A percentile compares a stretch with the other conserved stretches of the same genome.
Evolutionary conservation across 1,140 invertebrate species (phyloP).

Genomic region (Tenebrio molitor): DNA sequence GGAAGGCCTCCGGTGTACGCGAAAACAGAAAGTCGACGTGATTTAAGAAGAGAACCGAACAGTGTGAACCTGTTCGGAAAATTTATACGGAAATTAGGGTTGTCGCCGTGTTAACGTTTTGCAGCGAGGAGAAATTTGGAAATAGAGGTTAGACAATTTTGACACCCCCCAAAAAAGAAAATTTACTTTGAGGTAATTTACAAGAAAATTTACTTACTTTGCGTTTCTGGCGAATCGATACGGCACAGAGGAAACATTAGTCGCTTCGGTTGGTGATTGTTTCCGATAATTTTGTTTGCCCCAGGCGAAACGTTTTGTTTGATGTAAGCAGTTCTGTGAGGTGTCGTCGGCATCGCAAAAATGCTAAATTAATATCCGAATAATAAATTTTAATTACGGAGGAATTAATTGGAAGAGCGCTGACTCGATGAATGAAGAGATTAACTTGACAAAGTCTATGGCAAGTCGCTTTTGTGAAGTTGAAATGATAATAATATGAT

Average conservation of each 20-base stretch:
- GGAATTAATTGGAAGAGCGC: not conserved
- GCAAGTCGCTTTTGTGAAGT: not conserved
- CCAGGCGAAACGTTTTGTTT: not conserved
- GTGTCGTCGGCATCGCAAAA: not conserved
- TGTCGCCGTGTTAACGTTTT: too few relatives aligned
- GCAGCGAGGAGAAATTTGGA: too few relatives aligned
- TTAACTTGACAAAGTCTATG: not conserved
- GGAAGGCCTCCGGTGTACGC: not conserved
- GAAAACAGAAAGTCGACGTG: too few relatives aligned
- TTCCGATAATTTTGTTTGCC: not conserved
- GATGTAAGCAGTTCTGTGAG: not conserved
- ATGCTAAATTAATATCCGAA: conserved; percentile 1
- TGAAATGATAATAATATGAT: not conserved
- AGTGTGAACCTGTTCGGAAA: conserved; percentile 43
- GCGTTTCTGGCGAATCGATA: not conserved
- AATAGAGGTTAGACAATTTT: not conserved
- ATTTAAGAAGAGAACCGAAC: not conserved
- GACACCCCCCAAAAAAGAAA: not conserved
- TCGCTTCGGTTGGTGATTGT: not conserved
- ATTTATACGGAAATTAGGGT: not conserved
- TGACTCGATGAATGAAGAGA: not conserved
- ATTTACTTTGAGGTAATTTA: not conserved
- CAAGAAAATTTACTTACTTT: conserved; percentile 3
- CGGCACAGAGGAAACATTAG: not conserved
- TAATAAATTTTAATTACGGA: not conserved